Evolutionary conservation across 2,113 vertebrate genomes (phyloP).

Genomic region (Raja brachyura): DNA sequence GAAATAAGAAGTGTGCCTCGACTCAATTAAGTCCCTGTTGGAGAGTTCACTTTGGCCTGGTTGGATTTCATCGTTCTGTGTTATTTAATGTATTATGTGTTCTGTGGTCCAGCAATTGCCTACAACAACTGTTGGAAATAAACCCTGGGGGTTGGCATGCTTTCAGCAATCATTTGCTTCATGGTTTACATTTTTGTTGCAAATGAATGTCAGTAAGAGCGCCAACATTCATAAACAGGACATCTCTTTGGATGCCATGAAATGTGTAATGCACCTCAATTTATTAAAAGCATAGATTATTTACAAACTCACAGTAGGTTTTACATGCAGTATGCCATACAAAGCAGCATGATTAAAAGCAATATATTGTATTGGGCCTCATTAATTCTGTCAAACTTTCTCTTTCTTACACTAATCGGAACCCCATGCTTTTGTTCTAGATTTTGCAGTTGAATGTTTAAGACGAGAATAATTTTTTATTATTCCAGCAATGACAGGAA

Average conservation of each 20-base stretch:
- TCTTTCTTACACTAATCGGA: slow-evolving; percentile 46
- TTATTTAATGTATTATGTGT: slow-evolving; percentile 31
- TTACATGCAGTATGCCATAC: neutral
- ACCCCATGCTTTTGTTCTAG: slow-evolving; percentile 50
- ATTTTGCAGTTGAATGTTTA: slow-evolving; percentile 50
- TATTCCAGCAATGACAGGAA: slow-evolving; percentile 46
- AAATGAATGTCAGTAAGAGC: slow-evolving; percentile 28
- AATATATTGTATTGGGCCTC: neutral
- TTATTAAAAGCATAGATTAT: neutral
- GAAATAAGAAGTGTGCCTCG: neutral
- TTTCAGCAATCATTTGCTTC: slow-evolving; percentile 36
- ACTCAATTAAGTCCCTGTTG: neutral
- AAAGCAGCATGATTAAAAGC: neutral
- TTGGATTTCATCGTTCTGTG: slow-evolving; percentile 24
- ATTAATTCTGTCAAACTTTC: neutral
- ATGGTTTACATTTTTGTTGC: slow-evolving; percentile 36
- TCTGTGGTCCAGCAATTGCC: slow-evolving; percentile 31
- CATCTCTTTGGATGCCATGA: slow-evolving; percentile 19
- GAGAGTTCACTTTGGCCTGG: slow-evolving; percentile 20
- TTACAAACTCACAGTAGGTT: neutral
- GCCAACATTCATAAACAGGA: slow-evolving; percentile 38
- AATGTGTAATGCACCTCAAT: slow-evolving; percentile 25
- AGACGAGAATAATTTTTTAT: slow-evolving; percentile 48
- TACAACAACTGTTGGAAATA: slow-evolving; percentile 37
- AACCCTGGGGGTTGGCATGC: slow-evolving; percentile 33